Base-by-base conservation (phyloP, 2,888 invertebrate species). In the Gastrophysa polygoni region DNA sequence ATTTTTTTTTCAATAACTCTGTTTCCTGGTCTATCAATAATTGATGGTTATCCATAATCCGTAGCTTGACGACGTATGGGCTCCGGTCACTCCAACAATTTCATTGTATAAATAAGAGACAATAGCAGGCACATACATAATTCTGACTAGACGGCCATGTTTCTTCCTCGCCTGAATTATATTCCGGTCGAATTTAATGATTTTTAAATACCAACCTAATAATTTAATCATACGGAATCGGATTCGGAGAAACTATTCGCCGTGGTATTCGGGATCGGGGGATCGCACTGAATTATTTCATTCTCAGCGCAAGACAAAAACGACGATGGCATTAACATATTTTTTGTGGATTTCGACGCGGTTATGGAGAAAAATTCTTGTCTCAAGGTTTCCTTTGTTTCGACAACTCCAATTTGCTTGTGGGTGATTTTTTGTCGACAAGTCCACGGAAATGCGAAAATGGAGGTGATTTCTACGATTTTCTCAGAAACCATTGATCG, bases 301-400 rank as follows among this genome's bases (percentile, higher is more conserved):
- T n/a, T n/a, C n/a, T n/a, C n/a, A n/a, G n/a, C n/a, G n/a, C n/a
- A n/a, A n/a, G 61, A 68, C 68, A 67, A 68, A 69, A 70, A 71
- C 71, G 71, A 66, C 61, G 55, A 57, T 51, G 62, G 66, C 38
- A 75, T 76, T 76, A 76, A 71, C 75, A 76, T 76, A 76, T 73
- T 73, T 75, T 73, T 72, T 71, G 61, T 63, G 59, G 61, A 67
- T 70, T 70, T 72, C 70, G 70, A 67, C 68, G 51, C 66, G 72
- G 68, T 71, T 72, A 73, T 69, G 61, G 68, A 64, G 70, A 73
- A 73, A 73, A 73, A 69, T 68, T 70, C 66, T 68, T 72, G 72
- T 72, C 74, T 74, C 74, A 74, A 74, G 73, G 74, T 69, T 71
- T 57, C 52, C 71, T 74, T 74, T 74, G 73, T 73, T 72, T 67